Conservation (phyloP, 2,888 invertebrate genomes). For the Epinotia brunnichana region DNA sequence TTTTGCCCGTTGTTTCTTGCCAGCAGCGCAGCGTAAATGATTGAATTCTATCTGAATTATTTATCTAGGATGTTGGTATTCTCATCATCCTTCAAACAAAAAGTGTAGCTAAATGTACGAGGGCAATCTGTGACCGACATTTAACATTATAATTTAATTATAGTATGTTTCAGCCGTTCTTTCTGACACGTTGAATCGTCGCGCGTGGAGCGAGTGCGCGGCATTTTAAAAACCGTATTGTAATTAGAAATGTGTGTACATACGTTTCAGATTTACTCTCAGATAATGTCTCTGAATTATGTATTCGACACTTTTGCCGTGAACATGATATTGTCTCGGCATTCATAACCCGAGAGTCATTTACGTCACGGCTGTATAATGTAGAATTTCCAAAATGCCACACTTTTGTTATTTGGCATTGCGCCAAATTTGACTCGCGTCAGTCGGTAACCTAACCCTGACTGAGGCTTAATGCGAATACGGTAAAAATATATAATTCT, state of each 20-base stretch:
- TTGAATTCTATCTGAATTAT: too few species aligned
- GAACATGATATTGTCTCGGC: slow-evolving; percentile 9
- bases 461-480: too few species aligned
- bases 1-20: too few species aligned
- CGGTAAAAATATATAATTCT: too few species aligned
- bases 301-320: slow-evolving; percentile 19
- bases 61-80: not conserved
- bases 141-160: too few species aligned
- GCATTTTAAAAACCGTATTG: not conserved
- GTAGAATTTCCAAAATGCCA: slow-evolving; percentile 15
- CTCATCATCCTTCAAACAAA: not conserved
- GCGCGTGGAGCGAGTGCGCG: too few species aligned
- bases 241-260: not conserved
- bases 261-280: too few species aligned
- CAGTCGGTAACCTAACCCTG: too few species aligned
- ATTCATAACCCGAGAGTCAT: slow-evolving; percentile 30
- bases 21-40: too few species aligned
- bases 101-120: not conserved
- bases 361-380: slow-evolving; percentile 24
- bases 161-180: not conserved
- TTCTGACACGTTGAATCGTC: not conserved
- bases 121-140: too few species aligned
- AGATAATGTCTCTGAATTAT: slow-evolving; percentile 25
- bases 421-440: too few species aligned
- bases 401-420: not conserved